These are phyloP conservation scores for Cyaniris semiargus DNA, from an alignment of 2,888 invertebrate genomes.

Conservation along the genomic window DNA sequence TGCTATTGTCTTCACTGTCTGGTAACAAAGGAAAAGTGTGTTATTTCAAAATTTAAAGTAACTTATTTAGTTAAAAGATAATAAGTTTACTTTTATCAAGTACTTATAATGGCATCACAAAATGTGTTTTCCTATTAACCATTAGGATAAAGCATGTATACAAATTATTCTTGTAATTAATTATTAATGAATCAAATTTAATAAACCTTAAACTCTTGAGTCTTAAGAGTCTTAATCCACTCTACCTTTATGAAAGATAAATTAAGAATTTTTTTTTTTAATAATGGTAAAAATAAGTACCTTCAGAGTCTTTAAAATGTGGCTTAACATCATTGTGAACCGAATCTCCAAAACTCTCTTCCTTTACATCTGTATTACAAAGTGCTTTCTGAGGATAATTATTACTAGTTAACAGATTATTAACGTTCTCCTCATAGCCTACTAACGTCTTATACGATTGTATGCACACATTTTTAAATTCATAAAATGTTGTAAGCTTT, in stretches of 20 bases:
- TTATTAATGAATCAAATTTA: too few relatives aligned
- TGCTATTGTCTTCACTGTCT: slow-evolving; percentile 21
- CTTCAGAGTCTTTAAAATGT: not conserved
- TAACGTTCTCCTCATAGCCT: slow-evolving; percentile 30
- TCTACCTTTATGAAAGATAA: too few relatives aligned
- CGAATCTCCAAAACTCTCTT: not conserved
- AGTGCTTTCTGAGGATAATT: not conserved
- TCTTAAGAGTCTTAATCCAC: too few relatives aligned
- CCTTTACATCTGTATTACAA: not conserved
- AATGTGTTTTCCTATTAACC: too few relatives aligned
- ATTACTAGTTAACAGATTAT: not conserved
- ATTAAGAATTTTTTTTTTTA: not conserved
- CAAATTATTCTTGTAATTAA: too few relatives aligned
- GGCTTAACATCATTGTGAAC: not conserved
- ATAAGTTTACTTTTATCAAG: too few relatives aligned
- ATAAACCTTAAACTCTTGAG: too few relatives aligned
- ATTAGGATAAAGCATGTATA: too few relatives aligned
- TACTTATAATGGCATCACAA: too few relatives aligned
- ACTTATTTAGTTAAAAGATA: not conserved
- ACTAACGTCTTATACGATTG: slow-evolving; percentile 59
- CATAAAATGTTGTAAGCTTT: slow-evolving; percentile 55
- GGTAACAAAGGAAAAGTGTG: slow-evolving; percentile 17
- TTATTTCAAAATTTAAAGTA: not conserved
- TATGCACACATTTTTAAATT: slow-evolving; percentile 67
- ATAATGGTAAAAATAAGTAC: not conserved